phyloP scores from a whole-genome alignment of 2,888 invertebrate genomes.

The Tupiocoris notatus region DNA sequence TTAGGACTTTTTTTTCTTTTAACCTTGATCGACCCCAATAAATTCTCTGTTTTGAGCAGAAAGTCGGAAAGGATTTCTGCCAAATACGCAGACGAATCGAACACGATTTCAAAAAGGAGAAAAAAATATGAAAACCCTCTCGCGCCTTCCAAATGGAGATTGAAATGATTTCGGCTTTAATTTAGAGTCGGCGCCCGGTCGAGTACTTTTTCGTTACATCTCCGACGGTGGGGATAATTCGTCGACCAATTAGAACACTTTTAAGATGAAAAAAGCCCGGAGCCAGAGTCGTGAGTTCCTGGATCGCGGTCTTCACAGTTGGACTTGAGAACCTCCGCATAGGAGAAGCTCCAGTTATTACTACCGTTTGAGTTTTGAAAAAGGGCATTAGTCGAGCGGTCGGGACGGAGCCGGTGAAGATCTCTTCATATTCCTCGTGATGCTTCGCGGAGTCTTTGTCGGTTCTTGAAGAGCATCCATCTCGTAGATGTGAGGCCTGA shows the following conservation, averaged over 20 bases:
- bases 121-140: too few relatives aligned
- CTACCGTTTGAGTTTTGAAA: background rate
- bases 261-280: background rate
- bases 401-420: too few relatives aligned
- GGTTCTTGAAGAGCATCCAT: too few relatives aligned
- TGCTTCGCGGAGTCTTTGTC: background rate
- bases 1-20: too few relatives aligned
- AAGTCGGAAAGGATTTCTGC: too few relatives aligned
- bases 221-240: background rate
- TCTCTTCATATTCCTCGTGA: background rate
- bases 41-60: too few relatives aligned
- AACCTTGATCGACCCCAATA: too few relatives aligned
- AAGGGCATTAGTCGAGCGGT: background rate
- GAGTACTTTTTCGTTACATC: background rate
- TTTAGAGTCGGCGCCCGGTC: background rate
- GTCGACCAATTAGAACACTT: background rate
- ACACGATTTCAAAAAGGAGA: too few relatives aligned
- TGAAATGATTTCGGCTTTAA: background rate
- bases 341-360: background rate
- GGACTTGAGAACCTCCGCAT: too few relatives aligned
- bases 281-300: background rate
- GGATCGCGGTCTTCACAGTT: too few relatives aligned
- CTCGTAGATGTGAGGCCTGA: too few relatives aligned
- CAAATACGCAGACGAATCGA: too few relatives aligned
- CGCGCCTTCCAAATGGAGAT: background rate